phyloP scores from a whole-genome alignment of 2,888 invertebrate genomes.

The Callinectes sapidus region DNA sequence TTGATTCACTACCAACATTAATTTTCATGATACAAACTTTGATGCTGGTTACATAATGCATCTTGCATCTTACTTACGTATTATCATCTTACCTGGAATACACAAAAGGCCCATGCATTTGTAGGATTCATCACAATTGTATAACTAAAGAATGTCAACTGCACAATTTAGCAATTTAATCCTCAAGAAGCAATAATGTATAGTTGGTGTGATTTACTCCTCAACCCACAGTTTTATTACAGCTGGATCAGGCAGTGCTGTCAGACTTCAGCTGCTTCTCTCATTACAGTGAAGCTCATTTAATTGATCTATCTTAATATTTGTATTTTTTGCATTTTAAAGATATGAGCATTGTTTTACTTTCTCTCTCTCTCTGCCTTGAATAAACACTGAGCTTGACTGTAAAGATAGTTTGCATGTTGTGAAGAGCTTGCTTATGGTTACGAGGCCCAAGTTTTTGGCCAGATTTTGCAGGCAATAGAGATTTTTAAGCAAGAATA shows the following conservation, averaged over 20 bases:
- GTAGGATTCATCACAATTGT: constrained; percentile 13
- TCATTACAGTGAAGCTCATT: constrained; percentile 34
- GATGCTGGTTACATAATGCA: background rate
- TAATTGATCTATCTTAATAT: background rate
- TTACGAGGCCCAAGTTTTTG: constrained; percentile 55
- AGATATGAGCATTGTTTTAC: background rate
- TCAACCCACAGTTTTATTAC: constrained; percentile 14
- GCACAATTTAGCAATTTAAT: background rate
- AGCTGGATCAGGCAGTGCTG: background rate
- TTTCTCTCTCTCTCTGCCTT: background rate
- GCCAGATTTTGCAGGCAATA: constrained; percentile 40
- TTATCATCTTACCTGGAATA: background rate
- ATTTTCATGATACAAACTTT: background rate
- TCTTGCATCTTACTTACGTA: background rate
- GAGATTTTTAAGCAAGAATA: background rate
- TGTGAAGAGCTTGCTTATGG: constrained; percentile 57
- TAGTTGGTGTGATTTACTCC: background rate
- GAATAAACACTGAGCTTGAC: constrained; percentile 35
- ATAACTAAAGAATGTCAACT: background rate
- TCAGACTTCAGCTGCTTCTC: constrained; percentile 31
- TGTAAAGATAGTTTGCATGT: constrained; percentile 51
- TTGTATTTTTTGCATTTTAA: background rate
- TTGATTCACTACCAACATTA: background rate
- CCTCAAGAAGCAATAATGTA: background rate
- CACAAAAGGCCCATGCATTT: background rate